Conservation (phyloP, 2,888 invertebrate species). For the Pogonocherus hispidulus region DNA sequence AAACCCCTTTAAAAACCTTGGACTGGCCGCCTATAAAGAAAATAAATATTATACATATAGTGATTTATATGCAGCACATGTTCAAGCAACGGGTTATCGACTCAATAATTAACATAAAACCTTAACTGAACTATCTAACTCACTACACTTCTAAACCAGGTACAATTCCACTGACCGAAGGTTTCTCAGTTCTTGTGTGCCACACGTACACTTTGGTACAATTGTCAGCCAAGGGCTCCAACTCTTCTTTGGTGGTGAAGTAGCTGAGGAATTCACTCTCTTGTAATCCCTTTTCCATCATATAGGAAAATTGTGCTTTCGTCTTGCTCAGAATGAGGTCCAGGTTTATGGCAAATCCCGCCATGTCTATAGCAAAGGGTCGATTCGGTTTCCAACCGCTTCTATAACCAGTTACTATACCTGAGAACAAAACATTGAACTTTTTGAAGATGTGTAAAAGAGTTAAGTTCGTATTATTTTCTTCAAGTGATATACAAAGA, state of each 20-base stretch:
- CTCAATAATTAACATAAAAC: too few species aligned
- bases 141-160: conserved; percentile 63
- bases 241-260: conserved; percentile 78
- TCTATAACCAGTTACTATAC: conserved; percentile 75
- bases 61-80: too few species aligned
- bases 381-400: conserved; percentile 92
- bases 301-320: conserved; percentile 84
- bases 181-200: conserved; percentile 97
- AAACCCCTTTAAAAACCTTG: too few species aligned
- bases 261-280: conserved; percentile 88
- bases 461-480: too few species aligned
- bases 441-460: too few species aligned
- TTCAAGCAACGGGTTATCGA: too few species aligned
- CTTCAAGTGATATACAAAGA: too few species aligned
- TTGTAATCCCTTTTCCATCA: conserved; percentile 90
- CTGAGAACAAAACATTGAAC: conserved; percentile 54
- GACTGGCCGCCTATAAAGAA: too few species aligned
- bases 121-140: too few species aligned
- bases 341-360: conserved; percentile 92
- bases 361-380: conserved; percentile 98
- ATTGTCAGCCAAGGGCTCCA: conserved; percentile 92
- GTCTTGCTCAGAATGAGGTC: conserved; percentile 80
- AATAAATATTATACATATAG: too few species aligned
- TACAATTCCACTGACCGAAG: conserved; percentile 81
- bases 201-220: conserved; percentile 98